Percentiles rank a stretch among this genome's conserved stretches.
phyloP scores from a whole-genome alignment of 2,888 invertebrate species.

The Girardia tigrina region DNA sequence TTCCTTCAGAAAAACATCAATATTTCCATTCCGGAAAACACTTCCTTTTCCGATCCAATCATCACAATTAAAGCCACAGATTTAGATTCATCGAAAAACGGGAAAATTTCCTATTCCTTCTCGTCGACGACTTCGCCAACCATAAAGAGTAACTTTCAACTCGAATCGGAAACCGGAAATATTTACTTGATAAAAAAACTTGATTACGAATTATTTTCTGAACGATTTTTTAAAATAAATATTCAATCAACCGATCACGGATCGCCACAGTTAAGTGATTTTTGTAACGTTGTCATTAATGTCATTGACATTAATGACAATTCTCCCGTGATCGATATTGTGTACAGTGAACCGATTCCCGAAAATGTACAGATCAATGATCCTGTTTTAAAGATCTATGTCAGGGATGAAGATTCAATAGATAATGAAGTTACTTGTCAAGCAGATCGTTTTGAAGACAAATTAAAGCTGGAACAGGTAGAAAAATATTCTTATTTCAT shows the following conservation, averaged over 20 bases:
- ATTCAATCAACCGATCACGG: background rate
- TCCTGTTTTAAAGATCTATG: background rate
- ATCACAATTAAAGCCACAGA: background rate
- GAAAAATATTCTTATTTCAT: constrained; percentile 4
- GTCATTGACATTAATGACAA: background rate
- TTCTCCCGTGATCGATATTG: background rate
- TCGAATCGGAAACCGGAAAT: background rate
- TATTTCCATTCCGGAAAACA: background rate
- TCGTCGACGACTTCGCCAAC: background rate
- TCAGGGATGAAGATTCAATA: background rate
- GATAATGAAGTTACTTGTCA: background rate
- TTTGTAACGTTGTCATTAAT: background rate
- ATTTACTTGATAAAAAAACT: background rate
- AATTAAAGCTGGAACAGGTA: background rate
- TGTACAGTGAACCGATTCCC: background rate
- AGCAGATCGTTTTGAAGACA: background rate
- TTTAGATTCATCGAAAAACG: background rate
- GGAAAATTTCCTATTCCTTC: background rate
- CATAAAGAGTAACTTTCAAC: background rate
- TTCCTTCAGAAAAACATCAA: background rate
- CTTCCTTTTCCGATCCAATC: background rate
- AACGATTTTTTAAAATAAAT: background rate
- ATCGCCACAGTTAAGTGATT: constrained; percentile 11
- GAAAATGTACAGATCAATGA: background rate
- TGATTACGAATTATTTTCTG: background rate